phyloP scores from a whole-genome alignment of 2,888 invertebrate species.

The Sminthurides aquaticus region DNA sequence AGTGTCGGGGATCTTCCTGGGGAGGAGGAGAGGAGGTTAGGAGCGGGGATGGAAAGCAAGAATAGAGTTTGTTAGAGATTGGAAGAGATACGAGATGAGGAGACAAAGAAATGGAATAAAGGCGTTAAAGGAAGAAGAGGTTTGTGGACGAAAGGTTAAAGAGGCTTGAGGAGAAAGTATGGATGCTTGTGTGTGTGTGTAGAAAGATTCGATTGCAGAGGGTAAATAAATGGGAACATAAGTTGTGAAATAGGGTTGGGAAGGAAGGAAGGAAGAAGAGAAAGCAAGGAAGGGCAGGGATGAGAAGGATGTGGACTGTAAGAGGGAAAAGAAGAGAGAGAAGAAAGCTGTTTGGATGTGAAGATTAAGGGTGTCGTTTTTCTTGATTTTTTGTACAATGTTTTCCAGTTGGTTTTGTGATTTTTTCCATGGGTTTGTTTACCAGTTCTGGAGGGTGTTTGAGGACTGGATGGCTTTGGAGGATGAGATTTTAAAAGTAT shows the following conservation, averaged over 20 bases:
- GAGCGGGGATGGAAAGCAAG: neutral
- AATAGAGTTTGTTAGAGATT: no score
- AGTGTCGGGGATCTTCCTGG: no score
- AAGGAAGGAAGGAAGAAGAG: conserved; percentile 6
- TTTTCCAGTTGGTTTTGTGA: neutral
- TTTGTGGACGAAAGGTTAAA: no score
- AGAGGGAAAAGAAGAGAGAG: conserved; percentile 8
- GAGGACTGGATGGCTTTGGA: neutral
- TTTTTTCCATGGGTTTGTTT: neutral
- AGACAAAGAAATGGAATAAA: no score
- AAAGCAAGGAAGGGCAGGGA: conserved; percentile 10
- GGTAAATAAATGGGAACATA: neutral
- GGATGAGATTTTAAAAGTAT: neutral
- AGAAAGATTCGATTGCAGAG: conserved; percentile 1
- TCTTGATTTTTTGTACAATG: conserved; percentile 30
- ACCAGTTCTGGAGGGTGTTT: neutral
- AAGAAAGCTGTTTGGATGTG: conserved; percentile 18
- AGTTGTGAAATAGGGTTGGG: neutral
- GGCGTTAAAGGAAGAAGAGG: no score
- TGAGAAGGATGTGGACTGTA: conserved; percentile 2
- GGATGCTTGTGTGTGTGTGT: no score
- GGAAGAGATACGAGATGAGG: no score
- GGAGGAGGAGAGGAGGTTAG: neutral
- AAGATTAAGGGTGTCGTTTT: conserved; percentile 39
- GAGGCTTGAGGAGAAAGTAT: no score